Percentiles rank a stretch among this genome's conserved stretches.
Evolutionary conservation across 1,140 invertebrate genomes (phyloP).

Genomic region (Drosophila setifemur): DNA sequence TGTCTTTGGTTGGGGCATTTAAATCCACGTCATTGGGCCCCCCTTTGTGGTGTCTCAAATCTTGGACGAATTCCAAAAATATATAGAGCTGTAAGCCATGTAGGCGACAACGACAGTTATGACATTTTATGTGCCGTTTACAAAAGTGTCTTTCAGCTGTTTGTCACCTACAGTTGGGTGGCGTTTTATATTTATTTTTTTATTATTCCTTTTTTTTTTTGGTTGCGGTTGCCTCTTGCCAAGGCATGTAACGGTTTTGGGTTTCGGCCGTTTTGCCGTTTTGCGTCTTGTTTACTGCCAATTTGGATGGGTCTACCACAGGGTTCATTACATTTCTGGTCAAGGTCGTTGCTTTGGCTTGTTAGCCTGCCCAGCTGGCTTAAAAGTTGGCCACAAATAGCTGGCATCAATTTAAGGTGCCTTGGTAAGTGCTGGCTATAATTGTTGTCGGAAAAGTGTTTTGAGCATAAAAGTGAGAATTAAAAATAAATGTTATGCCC

Average conservation of each 20-base stretch:
- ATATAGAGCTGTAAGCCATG: constrained; percentile 35
- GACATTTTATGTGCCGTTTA: constrained; percentile 72
- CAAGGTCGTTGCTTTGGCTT: constrained; percentile 59
- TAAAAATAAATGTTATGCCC: no score
- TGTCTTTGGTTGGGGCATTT: constrained; percentile 30
- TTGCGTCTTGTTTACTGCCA: constrained; percentile 14
- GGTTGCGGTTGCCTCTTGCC: constrained; percentile 24
- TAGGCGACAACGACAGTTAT: constrained; percentile 63
- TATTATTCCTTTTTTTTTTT: neutral
- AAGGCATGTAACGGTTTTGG: constrained; percentile 56
- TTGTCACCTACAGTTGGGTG: constrained; percentile 11
- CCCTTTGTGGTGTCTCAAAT: constrained; percentile 44
- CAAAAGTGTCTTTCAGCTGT: constrained; percentile 25
- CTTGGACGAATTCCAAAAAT: constrained; percentile 37
- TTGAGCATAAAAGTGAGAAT: neutral
- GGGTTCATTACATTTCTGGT: constrained; percentile 72
- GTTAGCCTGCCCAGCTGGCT: constrained; percentile 44
- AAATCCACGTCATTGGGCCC: constrained; percentile 14
- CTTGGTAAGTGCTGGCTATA: neutral
- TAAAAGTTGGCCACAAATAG: constrained; percentile 34
- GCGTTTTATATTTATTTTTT: neutral
- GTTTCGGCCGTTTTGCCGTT: constrained; percentile 43
- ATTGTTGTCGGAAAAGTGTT: neutral
- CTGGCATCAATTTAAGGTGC: neutral
- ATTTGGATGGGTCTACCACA: constrained; percentile 12